phyloP scores from a whole-genome alignment of 2,113 vertebrate species.

The Sturnira hondurensis region DNA sequence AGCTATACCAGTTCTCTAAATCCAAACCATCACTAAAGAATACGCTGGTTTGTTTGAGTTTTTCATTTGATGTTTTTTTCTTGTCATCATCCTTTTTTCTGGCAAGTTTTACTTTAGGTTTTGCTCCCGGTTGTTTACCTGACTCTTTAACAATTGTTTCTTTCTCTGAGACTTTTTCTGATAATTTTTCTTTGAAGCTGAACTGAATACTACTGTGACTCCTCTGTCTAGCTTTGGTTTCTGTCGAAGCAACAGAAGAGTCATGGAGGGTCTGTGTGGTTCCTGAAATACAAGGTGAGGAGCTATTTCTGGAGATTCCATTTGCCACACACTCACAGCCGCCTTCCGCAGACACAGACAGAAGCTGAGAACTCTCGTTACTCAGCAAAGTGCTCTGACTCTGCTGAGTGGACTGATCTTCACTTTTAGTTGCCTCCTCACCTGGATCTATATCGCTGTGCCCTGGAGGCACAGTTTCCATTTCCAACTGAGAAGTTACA shows the following conservation, averaged over 20 bases:
- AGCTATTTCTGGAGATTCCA: constrained; percentile 93
- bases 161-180: constrained; percentile 92
- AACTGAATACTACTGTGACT: constrained; percentile 97
- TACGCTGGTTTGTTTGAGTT: constrained; percentile 88
- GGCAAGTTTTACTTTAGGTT: constrained; percentile 94
- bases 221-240: constrained; percentile 87
- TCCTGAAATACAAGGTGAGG: constrained; percentile 92
- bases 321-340: constrained; percentile 84
- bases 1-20: constrained; percentile 99
- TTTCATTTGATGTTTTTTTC: constrained; percentile 89
- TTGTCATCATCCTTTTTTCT: constrained; percentile 94
- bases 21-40: constrained; percentile 98
- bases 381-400: constrained; percentile 73
- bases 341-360: constrained; percentile 78
- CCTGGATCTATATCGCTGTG: constrained; percentile 60
- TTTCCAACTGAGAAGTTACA: constrained; percentile 80
- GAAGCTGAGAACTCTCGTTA: constrained; percentile 74
- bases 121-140: constrained; percentile 90
- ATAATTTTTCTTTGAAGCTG: constrained; percentile 92
- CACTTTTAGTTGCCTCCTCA: constrained; percentile 60
- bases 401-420: constrained; percentile 72
- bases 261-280: constrained; percentile 84
- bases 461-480: constrained; percentile 81
- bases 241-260: constrained; percentile 77
- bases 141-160: constrained; percentile 86